Evolutionary conservation across 2,113 vertebrate genomes (phyloP), one percentile per base, ranked within the genome.

Genomic region (Copsychus sechellarum): DNA sequence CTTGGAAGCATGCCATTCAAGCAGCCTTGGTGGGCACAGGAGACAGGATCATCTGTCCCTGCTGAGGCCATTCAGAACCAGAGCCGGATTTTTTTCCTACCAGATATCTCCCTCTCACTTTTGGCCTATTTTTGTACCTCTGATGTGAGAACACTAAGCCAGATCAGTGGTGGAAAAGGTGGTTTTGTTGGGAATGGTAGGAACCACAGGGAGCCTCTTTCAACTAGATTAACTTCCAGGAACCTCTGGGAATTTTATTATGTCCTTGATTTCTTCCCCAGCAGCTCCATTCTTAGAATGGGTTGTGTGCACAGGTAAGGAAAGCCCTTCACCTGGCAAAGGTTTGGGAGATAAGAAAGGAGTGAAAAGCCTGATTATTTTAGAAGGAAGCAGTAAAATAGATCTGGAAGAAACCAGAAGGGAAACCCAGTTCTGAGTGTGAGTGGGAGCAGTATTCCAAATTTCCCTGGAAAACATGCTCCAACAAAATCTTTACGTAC

Each of bases 71-170:
- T 51, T 82, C 36, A 19, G 38, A 51, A 28, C 71, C 2, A 3
- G 31, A 23, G 16, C 53, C 5, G 3, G 0, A 18, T 0, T 36
- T n/a, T 57, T 42, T 43, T 17, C 18, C 40, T 43, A 31, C 11
- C 23, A 14, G 43, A 4, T 25, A 13, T 31, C n/a, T 81, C 22
- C 29, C 33, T 65, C 51, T 84, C 3, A 0, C 20, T 70, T 81
- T 38, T 25, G 61, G 25, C 57, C 60, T 8, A 1, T 31, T 83
- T 86, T 47, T 47, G 11, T 56, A 25, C 40, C 29, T 86, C 81
- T 50, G 31, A 23, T 3, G 11, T 13, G 26, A 56, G 51, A 78
- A 24, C 12, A 34, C 1, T 3, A 29, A 38, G 31, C 21, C 0
- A 5, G 26, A 53, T 56, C 13, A 23, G 45, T 2, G 11, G 36